Evolutionary conservation across 2,113 vertebrate genomes (phyloP), one percentile per base, ranked within the genome.

Genomic region (Phalacrocorax aristotelis): DNA sequence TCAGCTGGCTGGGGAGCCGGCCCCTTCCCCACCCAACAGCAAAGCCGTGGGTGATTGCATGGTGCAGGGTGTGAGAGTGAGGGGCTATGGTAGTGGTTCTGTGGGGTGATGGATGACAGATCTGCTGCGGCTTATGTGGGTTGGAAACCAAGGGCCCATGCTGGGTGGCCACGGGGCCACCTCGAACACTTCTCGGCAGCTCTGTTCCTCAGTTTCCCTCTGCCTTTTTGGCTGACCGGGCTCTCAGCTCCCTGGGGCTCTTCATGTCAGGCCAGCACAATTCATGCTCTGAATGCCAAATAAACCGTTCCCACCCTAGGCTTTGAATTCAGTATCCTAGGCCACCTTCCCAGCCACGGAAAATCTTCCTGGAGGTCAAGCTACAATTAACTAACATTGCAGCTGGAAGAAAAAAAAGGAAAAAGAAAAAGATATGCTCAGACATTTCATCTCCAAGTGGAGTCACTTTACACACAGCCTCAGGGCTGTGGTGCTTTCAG

Each of bases 21-120:
- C 7, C 25, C 62, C 68, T 38, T 60, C 36, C n/a, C 21, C 42
- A 57, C 9, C 48, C 44, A 42, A 22, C 10, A 29, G 26, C 52
- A 61, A 2, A 92, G 15, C 21, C 26, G 1, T 1, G 57, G 11
- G 27, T 18, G 36, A 22, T 13, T 6, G 18, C 44, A 7, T 0
- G 18, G 18, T 13, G 38, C 9, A 52, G 51, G 0, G 7, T 5
- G 27, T 9, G 65, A 18, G 9, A 27, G 29, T 0, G 0, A 15
- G 25, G 40, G 62, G 40, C 52, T 85, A 7, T 3, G 25, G 38
- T 15, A 17, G 9, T 4, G 16, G 14, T 38, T 20, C 23, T 40
- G 0, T 8, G 23, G 54, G 20, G 30, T 30, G 58, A 21, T 3
- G 60, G 40, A 14, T 14, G 34, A 30, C 32, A 52, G 68, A 40